phyloP scores from a whole-genome alignment of 2,797 vertebrate species.

The Esox masquinongy region DNA sequence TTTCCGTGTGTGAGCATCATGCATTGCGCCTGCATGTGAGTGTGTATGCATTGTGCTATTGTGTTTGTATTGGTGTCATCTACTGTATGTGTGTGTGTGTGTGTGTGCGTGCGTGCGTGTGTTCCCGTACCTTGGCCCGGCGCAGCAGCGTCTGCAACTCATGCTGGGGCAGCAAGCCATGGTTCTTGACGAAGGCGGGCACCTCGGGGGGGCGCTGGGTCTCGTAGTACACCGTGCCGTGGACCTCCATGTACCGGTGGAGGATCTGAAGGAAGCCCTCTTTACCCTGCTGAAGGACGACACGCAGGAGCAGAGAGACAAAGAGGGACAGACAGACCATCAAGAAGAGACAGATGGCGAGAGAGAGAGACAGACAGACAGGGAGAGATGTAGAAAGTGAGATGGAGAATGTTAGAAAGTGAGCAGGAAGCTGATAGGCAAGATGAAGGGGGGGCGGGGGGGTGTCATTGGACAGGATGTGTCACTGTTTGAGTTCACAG shows the following conservation, averaged over 20 bases:
- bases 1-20: neutral
- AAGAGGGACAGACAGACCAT: neutral
- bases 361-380: neutral
- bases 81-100: neutral
- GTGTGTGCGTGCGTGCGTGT: neutral
- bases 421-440: neutral
- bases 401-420: neutral
- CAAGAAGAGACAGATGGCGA: neutral
- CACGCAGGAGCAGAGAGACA: neutral
- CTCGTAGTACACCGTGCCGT: conserved; percentile 95
- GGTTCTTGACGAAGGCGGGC: conserved; percentile 94
- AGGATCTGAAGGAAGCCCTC: conserved; percentile 91
- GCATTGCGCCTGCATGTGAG: neutral
- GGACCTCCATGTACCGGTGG: conserved; percentile 95
- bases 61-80: neutral
- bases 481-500: too few species aligned
- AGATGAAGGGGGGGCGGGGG: neutral
- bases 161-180: conserved; percentile 91
- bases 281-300: conserved; percentile 80
- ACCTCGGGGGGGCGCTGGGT: conserved; percentile 93
- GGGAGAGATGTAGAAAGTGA: neutral
- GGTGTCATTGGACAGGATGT: neutral
- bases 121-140: conserved; percentile 86
- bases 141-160: conserved; percentile 94
- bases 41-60: neutral